phyloP scores from a whole-genome alignment of 2,888 invertebrate species.

The Allophyes oxyacanthae region DNA sequence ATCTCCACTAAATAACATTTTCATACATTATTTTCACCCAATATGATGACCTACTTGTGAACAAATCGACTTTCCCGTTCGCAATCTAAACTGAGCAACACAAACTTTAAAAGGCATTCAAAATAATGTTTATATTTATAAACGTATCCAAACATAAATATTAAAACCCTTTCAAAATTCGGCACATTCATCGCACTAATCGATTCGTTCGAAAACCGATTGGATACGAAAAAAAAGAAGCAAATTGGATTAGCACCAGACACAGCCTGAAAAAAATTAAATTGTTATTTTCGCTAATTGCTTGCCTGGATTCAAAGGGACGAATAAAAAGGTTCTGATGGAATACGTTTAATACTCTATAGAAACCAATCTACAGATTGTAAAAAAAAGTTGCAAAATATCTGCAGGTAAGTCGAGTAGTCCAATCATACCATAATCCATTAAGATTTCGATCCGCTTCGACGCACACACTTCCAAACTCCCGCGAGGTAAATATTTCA shows the following conservation, averaged over 20 bases:
- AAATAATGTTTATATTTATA: slow-evolving; percentile 13
- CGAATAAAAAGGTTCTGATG: slow-evolving; percentile 58
- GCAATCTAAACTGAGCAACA: not conserved
- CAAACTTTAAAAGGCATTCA: slow-evolving; percentile 1
- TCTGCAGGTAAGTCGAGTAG: slow-evolving; percentile 80
- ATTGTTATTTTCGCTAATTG: slow-evolving; percentile 80
- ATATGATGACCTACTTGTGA: not conserved
- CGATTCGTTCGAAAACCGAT: slow-evolving; percentile 60
- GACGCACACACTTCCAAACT: slow-evolving; percentile 85
- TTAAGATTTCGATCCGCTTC: slow-evolving; percentile 86
- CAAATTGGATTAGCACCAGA: slow-evolving; percentile 62
- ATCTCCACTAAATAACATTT: not conserved
- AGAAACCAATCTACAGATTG: slow-evolving; percentile 70
- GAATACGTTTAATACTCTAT: slow-evolving; percentile 70
- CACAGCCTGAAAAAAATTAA: slow-evolving; percentile 64
- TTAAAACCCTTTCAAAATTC: slow-evolving; percentile 59
- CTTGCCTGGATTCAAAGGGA: slow-evolving; percentile 63
- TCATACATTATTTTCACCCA: not conserved
- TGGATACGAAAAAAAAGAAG: slow-evolving; percentile 56
- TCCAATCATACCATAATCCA: slow-evolving; percentile 88
- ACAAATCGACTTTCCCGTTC: not conserved
- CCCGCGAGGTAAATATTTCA: slow-evolving; percentile 88
- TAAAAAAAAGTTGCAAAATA: slow-evolving; percentile 72
- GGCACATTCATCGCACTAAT: slow-evolving; percentile 67
- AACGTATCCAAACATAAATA: slow-evolving; percentile 24